phyloP scores from a whole-genome alignment of 1,140 invertebrate genomes.

The Camponotus pennsylvanicus region DNA sequence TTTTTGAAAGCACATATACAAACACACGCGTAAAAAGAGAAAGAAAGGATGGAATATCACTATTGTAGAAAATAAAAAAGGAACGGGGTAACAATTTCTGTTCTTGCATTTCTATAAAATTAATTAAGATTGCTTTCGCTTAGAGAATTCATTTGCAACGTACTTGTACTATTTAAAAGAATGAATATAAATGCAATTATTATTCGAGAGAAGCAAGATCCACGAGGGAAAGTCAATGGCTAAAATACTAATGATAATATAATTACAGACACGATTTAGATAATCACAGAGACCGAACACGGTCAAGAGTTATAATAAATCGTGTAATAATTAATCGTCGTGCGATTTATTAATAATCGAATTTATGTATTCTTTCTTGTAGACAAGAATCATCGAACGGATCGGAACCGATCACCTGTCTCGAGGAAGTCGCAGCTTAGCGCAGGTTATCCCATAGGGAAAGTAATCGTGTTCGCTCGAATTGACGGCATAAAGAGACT shows the following conservation, averaged over 20 bases:
- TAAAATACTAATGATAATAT: constrained; percentile 51
- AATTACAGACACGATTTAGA: constrained; percentile 10
- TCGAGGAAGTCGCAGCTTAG: constrained; percentile 35
- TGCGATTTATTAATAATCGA: background rate
- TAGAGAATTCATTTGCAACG: constrained; percentile 10
- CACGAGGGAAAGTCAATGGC: constrained; percentile 19
- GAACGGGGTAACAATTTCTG: background rate
- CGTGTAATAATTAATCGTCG: background rate
- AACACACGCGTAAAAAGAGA: too few species aligned
- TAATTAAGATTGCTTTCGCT: constrained; percentile 50
- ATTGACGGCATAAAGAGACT: constrained; percentile 1
- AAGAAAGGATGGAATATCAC: too few species aligned
- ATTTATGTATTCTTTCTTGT: background rate
- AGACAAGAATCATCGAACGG: constrained; percentile 27
- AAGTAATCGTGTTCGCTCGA: constrained; percentile 34
- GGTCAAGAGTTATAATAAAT: background rate
- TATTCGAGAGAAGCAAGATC: constrained; percentile 23
- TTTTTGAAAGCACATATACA: too few species aligned
- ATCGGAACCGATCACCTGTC: constrained; percentile 39
- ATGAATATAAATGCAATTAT: background rate
- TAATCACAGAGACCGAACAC: background rate
- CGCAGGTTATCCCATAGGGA: constrained; percentile 14
- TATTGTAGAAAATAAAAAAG: background rate
- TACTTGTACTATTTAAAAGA: background rate
- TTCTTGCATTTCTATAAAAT: constrained; percentile 57